Base-by-base conservation (phyloP, 2,797 vertebrate genomes). In the Pseudochromis fuscus region DNA sequence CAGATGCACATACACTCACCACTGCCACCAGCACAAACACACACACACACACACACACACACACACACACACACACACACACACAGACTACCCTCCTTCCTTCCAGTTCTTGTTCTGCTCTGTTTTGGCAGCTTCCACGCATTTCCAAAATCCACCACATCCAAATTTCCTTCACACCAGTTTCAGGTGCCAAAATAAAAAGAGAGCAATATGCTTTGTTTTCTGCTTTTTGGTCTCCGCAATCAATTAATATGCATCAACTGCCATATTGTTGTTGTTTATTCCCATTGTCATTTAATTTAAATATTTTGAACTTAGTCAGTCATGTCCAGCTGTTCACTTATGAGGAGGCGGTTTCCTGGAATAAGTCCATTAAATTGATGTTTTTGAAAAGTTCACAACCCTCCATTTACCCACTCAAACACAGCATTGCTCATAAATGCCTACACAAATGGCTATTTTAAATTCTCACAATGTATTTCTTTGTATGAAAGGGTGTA, bases 401-500 rank as follows among this genome's bases (percentile, higher is more conserved):
- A 53, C 37, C 35, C 33, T 42, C n/a, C 28, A 45, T 19, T 42
- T 6, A 27, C 31, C 49, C 30, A 57, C 30, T 77, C 24, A 62
- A 49, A 53, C 59, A 33, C 46, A 75, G 13, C 40, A 57, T 4
- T 58, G 50, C 31, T 62, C 51, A 16, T 24, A 57, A 56, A 55
- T 70, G 37, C 28, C 10, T 13, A 64, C 55, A 69, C 58, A 40
- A 75, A 76, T 30, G 4, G 19, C 33, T 67, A 48, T 76, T 83
- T 71, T 69, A 28, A 46, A 46, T 57, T 33, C 38, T 55, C 42
- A 68, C 58, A 58, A 55, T 75, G 16, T 57, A 58, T 40, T 67
- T 76, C 52, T 74, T 53, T 31, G 46, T 58, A 75, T 68, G 44
- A 58, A 65, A 51, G 35, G 7, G 57, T 56, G 83, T 86, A 69